These are phyloP conservation scores for Myotis brandtii DNA, from an alignment of 2,113 vertebrate species.

Conservation along the genomic window DNA sequence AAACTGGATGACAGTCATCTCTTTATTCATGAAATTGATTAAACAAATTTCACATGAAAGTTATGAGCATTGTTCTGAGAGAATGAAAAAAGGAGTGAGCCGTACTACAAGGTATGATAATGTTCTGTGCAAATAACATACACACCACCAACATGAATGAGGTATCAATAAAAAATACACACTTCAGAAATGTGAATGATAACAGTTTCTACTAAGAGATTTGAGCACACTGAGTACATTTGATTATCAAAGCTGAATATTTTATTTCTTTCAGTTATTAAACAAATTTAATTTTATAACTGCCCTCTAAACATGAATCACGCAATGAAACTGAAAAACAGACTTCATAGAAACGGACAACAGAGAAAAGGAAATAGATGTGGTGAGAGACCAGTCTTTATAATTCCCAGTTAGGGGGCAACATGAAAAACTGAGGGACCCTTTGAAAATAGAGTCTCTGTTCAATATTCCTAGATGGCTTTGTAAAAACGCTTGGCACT, in stretches of 20 bases:
- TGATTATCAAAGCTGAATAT: constrained; percentile 4
- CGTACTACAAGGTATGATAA: not conserved
- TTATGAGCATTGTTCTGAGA: not conserved
- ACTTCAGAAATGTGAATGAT: not conserved
- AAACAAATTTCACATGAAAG: not conserved
- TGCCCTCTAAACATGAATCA: not conserved
- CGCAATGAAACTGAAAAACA: constrained; percentile 10
- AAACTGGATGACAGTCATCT: not conserved
- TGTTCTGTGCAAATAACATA: not conserved
- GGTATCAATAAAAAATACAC: not conserved
- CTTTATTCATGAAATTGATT: not conserved
- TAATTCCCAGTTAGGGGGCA: not conserved
- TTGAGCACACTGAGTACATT: not conserved
- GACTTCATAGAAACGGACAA: not conserved
- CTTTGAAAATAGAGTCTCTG: not conserved
- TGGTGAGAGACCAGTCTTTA: not conserved
- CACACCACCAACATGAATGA: not conserved
- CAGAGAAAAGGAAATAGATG: not conserved
- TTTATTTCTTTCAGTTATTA: constrained; percentile 33
- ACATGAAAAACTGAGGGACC: not conserved
- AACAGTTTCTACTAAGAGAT: not conserved
- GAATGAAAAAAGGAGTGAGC: not conserved
- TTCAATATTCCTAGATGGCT: not conserved
- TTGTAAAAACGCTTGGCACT: not conserved
- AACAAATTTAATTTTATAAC: constrained; percentile 33